Conservation (phyloP, 2,888 invertebrate species). For the Zaprionus lineosus region DNA sequence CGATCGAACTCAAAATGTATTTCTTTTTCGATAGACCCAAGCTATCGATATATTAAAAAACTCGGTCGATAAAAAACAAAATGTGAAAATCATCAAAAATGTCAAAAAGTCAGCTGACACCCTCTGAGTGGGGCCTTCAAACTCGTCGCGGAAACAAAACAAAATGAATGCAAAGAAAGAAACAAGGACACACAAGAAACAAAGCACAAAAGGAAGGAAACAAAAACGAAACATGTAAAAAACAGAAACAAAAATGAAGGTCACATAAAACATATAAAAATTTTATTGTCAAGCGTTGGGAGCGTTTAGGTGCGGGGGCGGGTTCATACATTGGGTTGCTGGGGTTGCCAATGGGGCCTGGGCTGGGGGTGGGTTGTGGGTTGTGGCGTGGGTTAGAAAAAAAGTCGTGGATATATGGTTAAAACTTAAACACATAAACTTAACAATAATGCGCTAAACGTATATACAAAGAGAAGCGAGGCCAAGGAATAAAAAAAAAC, state of each 20-base stretch:
- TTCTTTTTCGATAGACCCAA: too few relatives aligned
- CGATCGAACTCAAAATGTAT: too few relatives aligned
- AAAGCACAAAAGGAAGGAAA: constrained; percentile 2
- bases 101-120: neutral
- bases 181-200: neutral
- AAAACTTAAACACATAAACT: constrained; percentile 38
- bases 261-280: constrained; percentile 54
- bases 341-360: neutral
- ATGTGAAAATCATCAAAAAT: too few relatives aligned
- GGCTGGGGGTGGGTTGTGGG: constrained; percentile 12
- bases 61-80: too few relatives aligned
- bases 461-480: constrained; percentile 51
- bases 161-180: neutral
- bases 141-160: neutral
- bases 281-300: constrained; percentile 75
- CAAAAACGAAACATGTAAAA: constrained; percentile 7
- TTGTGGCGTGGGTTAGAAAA: constrained; percentile 20
- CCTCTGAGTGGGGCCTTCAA: neutral
- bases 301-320: too few relatives aligned
- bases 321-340: neutral
- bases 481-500: constrained; percentile 5
- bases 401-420: too few relatives aligned
- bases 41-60: too few relatives aligned
- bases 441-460: constrained; percentile 52
- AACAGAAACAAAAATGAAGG: constrained; percentile 8